A percentile compares a stretch with the other conserved stretches of the same genome.
These are phyloP conservation scores for Steatornis caripensis DNA, from an alignment of 2,113 vertebrate genomes.

Conservation along the genomic window DNA sequence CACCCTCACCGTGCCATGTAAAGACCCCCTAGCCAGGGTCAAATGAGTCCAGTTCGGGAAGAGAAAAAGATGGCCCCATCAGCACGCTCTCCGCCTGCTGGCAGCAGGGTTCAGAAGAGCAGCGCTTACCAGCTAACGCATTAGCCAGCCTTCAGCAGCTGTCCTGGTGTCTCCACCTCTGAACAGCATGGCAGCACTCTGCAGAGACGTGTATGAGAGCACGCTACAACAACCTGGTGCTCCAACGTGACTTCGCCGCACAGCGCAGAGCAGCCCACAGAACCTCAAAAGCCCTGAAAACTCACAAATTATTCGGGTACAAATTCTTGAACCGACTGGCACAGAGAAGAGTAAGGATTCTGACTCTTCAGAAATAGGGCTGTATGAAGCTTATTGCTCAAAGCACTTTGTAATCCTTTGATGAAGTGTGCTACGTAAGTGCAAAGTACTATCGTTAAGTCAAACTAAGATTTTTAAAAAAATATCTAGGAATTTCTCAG, in stretches of 20 bases:
- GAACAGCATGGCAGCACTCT: rapidly evolving
- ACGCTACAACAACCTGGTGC: rapidly evolving
- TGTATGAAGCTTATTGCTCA: slow-evolving; percentile 17
- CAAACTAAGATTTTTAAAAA: background rate
- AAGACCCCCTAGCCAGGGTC: background rate
- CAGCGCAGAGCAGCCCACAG: rapidly evolving
- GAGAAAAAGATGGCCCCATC: rapidly evolving
- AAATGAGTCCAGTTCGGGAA: rapidly evolving
- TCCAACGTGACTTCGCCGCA: rapidly evolving
- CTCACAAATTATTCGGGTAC: background rate
- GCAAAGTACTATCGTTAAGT: background rate
- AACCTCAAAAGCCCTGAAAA: background rate
- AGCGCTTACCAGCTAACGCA: background rate
- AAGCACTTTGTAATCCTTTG: background rate
- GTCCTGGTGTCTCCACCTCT: background rate
- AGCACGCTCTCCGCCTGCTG: background rate
- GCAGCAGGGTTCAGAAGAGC: background rate
- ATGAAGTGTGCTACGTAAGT: background rate
- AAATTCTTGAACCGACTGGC: background rate
- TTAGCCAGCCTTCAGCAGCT: background rate
- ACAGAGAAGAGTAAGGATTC: background rate
- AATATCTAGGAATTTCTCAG: background rate
- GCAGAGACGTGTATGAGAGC: rapidly evolving
- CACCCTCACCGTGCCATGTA: rapidly evolving
- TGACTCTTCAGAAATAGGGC: background rate